Percentiles rank a stretch among this genome's conserved stretches.
These are phyloP conservation scores for Ascaphus truei DNA, from an alignment of 2,113 vertebrate genomes.

Conservation along the genomic window DNA sequence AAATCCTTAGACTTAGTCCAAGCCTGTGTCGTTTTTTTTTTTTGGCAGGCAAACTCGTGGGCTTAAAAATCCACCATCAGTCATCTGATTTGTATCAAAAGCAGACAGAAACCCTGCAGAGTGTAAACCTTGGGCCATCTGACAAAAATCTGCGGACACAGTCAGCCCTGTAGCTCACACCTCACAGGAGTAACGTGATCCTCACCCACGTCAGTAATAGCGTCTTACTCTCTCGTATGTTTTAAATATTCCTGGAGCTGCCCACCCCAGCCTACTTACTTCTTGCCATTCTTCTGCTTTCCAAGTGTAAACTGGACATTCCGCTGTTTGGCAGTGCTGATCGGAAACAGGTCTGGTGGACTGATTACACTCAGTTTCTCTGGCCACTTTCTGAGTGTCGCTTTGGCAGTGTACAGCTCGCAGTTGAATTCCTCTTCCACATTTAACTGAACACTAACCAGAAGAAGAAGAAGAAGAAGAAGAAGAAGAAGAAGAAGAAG, in stretches of 20 bases:
- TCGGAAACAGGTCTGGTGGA: constrained; percentile 60
- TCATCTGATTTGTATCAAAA: constrained; percentile 49
- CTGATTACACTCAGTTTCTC: constrained; percentile 65
- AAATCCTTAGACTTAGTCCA: too few relatives aligned
- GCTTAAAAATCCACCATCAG: constrained; percentile 13
- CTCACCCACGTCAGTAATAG: constrained; percentile 25
- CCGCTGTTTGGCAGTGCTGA: constrained; percentile 65
- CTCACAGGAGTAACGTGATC: constrained; percentile 30
- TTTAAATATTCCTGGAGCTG: constrained; percentile 27
- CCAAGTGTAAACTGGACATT: constrained; percentile 76
- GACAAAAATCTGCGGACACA: constrained; percentile 30
- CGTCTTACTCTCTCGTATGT: constrained; percentile 20
- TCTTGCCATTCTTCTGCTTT: constrained; percentile 75
- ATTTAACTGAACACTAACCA: constrained; percentile 81
- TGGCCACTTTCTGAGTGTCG: constrained; percentile 47
- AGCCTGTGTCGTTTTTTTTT: background rate
- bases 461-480: constrained; percentile 54
- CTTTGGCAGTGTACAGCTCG: constrained; percentile 72
- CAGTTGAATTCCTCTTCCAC: constrained; percentile 73
- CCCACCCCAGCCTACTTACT: constrained; percentile 60
- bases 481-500: constrained; percentile 43
- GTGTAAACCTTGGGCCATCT: constrained; percentile 26
- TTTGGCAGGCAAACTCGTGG: background rate
- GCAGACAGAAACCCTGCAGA: constrained; percentile 15
- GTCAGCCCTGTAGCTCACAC: constrained; percentile 33